Evolutionary conservation across 2,113 vertebrate species (phyloP), one percentile per base, ranked within the genome.

Genomic region (Gila orcuttii): DNA sequence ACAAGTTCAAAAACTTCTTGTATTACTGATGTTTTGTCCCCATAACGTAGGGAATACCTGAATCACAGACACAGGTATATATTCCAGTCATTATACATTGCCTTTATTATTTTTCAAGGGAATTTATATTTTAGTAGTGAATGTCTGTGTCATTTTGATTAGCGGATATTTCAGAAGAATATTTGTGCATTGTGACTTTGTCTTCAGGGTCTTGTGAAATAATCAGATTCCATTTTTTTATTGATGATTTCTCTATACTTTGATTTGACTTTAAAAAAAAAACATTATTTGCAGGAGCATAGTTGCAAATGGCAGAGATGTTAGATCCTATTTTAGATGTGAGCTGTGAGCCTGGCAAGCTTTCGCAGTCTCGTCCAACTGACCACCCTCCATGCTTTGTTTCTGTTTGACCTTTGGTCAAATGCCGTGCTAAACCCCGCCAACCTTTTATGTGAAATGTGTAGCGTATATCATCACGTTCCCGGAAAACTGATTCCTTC

Each of bases 401-500:
- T 90, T 88, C 87, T 90, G 92, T 90, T 91, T 93, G 90, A 94
- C 94, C 93, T 94, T 93, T 91, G 91, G 92, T 92, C 93, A 79
- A 60, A 87, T 91, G 91, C 92, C 90, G 88, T 93, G 92, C 93
- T 92, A 92, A 92, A 93, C 89, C 80, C 88, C 91, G 91, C 93
- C 94, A 93, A 92, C 92, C 93, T 94, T 94, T 95, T 91, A 94
- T 94, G 92, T 93, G 88, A 93, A 95, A 94, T 93, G 91, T 91
- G 92, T 87, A 92, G 91, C 90, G 62, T 86, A 64, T 78, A 87
- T 80, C 87, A 86, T 82, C 76, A 78, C 60, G 12, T 87, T 75
- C 59, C 42, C 77, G 74, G 60, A 47, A 82, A 83, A 83, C 71
- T 28, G 36, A 87, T 86, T 75, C 71, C 59, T 21, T 89, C 42